A percentile compares a stretch with the other conserved stretches of the same genome.
Conservation (phyloP, 2,888 invertebrate species). For the Andricus quercusramuli region DNA sequence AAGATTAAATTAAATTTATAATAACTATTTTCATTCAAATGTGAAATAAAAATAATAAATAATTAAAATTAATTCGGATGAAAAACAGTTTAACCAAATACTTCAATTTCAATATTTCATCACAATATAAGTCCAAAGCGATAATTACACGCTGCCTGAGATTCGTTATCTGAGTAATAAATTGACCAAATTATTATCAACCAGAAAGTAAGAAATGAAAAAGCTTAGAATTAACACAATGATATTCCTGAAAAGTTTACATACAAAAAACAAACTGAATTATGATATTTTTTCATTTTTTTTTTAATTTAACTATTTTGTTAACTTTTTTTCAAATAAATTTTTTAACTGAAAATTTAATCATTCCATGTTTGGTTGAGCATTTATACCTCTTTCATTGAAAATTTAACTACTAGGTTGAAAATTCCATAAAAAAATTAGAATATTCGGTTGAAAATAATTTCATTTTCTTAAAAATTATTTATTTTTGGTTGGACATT, state of each 20-base stretch:
- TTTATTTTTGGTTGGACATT: too few species aligned
- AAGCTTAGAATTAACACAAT: background rate
- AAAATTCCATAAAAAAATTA: too few species aligned
- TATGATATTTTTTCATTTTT: accelerated
- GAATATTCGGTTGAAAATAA: too few species aligned
- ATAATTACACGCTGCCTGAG: background rate
- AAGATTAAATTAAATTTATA: too few species aligned
- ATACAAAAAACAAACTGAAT: too few species aligned
- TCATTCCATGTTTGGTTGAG: too few species aligned
- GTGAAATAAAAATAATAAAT: background rate
- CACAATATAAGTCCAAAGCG: background rate
- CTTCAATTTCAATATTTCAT: background rate
- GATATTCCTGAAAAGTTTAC: background rate
- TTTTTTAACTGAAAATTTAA: too few species aligned
- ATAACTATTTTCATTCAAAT: background rate
- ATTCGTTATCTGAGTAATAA: background rate
- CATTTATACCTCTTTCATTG: too few species aligned
- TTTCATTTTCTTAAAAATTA: too few species aligned
- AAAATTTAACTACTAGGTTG: too few species aligned
- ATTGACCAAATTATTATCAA: background rate
- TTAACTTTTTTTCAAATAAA: too few species aligned
- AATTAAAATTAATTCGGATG: background rate
- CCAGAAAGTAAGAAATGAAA: background rate
- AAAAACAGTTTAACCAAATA: background rate
- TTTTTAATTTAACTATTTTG: too few species aligned